phyloP scores from a whole-genome alignment of 2,797 vertebrate genomes.

The Bufotes viridis region DNA sequence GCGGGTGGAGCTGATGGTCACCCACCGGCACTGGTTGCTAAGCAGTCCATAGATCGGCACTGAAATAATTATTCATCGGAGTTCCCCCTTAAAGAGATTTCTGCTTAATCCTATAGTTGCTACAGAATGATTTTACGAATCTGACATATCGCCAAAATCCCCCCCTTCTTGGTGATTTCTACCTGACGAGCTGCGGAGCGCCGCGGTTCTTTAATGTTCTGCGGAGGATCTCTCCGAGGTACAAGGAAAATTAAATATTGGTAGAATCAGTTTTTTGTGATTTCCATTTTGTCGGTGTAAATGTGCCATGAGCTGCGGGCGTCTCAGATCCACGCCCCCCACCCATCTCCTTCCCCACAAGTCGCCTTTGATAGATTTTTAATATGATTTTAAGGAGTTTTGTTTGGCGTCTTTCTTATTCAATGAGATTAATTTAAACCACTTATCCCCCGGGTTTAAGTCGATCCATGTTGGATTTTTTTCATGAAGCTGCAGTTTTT shows the following conservation, averaged over 20 bases:
- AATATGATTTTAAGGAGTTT: conserved; percentile 95
- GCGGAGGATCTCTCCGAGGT: conserved; percentile 67
- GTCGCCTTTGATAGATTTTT: conserved; percentile 95
- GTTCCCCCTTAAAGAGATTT: neutral
- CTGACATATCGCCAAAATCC: too few relatives aligned
- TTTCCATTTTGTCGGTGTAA: conserved; percentile 76
- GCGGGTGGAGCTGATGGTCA: neutral
- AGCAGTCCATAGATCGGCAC: neutral
- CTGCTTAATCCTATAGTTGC: neutral
- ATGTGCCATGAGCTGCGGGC: conserved; percentile 68
- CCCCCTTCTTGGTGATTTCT: neutral
- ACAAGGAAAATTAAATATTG: conserved; percentile 77
- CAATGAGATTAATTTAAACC: conserved; percentile 97
- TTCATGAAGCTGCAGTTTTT: conserved; percentile 67
- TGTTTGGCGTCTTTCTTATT: conserved; percentile 92
- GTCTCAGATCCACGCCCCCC: conserved; percentile 50
- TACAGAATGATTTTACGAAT: too few relatives aligned
- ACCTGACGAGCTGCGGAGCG: conserved; percentile 63
- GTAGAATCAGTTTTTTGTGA: conserved; percentile 70
- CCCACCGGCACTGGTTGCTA: neutral
- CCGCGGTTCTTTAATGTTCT: conserved; percentile 75
- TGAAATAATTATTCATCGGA: neutral
- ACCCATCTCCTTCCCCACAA: conserved; percentile 79
- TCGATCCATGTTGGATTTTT: conserved; percentile 85
- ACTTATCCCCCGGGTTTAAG: conserved; percentile 95